These are phyloP conservation scores for Dendronephthya gigantea DNA, from an alignment of 64 coral and sea anemone species.

Conservation along the genomic window DNA sequence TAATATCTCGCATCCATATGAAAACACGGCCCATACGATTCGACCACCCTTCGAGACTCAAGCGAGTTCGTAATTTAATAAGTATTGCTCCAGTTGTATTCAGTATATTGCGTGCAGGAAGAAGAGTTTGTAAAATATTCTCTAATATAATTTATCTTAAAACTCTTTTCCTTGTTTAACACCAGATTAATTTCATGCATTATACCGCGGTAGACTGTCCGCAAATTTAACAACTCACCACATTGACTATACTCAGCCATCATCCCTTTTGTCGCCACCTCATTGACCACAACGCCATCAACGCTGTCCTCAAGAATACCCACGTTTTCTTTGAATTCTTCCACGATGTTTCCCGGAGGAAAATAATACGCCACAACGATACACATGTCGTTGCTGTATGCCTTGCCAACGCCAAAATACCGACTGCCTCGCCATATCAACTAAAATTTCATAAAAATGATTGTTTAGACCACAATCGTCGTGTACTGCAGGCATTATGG, in stretches of 20 bases:
- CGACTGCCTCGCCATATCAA: conserved; percentile 81
- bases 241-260: neutral
- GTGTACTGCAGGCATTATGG: no score
- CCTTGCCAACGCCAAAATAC: conserved; percentile 84
- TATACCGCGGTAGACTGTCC: no score
- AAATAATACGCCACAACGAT: conserved; percentile 92
- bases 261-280: neutral
- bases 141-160: no score
- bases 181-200: no score
- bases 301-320: conserved; percentile 34
- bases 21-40: no score
- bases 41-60: no score
- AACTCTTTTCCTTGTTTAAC: no score
- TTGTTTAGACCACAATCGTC: no score
- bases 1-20: no score
- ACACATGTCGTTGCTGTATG: conserved; percentile 46
- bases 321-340: conserved; percentile 68
- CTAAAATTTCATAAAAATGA: conserved; percentile 9
- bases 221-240: neutral
- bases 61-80: no score
- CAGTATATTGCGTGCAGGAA: neutral
- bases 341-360: conserved; percentile 88
- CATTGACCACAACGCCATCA: neutral
- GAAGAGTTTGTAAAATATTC: neutral
- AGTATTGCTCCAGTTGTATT: no score